Evolutionary conservation across 2,113 vertebrate species (phyloP).

Genomic region (Tonatia bakeri): DNA sequence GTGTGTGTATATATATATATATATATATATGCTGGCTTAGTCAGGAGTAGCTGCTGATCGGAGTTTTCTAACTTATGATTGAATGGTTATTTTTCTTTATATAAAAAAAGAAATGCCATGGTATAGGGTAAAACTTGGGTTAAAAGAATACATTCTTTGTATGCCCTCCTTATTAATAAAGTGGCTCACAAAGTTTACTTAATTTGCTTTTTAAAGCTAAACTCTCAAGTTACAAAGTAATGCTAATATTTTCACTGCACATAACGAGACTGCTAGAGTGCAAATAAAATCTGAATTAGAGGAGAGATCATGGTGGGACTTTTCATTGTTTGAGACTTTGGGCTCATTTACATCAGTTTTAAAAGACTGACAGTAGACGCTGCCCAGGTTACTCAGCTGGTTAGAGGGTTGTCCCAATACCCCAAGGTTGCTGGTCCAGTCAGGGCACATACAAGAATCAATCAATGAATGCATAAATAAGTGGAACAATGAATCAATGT

Average conservation of each 20-base stretch:
- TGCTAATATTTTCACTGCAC: not conserved
- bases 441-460: too few species aligned
- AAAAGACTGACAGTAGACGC: not conserved
- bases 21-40: not conserved
- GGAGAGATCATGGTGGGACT: not conserved
- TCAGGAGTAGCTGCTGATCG: not conserved
- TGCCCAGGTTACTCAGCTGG: too few species aligned
- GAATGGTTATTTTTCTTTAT: not conserved
- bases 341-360: not conserved
- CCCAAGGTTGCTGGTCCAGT: too few species aligned
- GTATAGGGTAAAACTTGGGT: not conserved
- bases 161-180: not conserved
- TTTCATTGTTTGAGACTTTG: not conserved
- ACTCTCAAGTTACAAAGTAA: not conserved
- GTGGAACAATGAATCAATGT: too few species aligned
- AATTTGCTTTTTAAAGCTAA: not conserved
- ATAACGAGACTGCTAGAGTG: not conserved
- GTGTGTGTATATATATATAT: too few species aligned
- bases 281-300: not conserved
- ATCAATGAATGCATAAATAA: too few species aligned
- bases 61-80: not conserved
- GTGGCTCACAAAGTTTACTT: not conserved
- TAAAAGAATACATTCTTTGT: not conserved
- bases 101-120: not conserved
- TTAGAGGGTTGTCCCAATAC: too few species aligned